Percentiles rank a stretch among this genome's conserved stretches.
These are phyloP conservation scores for Brienomyrus longianalis DNA, from an alignment of 2,113 vertebrate species.

Conservation along the genomic window DNA sequence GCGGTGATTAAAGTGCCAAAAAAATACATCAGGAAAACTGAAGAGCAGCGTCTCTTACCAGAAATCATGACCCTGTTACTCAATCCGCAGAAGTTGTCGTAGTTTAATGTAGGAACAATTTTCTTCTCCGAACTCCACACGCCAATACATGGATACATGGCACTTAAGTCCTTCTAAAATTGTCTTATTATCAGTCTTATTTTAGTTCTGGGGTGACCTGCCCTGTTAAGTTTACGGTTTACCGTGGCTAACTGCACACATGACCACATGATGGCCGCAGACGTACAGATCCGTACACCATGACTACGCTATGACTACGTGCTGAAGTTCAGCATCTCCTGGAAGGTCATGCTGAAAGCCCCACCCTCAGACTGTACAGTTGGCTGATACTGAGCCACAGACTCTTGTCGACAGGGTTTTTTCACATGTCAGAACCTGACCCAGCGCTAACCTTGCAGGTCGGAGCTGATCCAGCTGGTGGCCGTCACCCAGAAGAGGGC, in stretches of 20 bases:
- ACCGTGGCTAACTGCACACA: background rate
- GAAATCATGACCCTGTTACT: background rate
- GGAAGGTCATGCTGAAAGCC: background rate
- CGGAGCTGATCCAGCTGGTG: slow-evolving; percentile 92
- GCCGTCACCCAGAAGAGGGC: slow-evolving; percentile 87
- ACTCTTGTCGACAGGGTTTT: background rate
- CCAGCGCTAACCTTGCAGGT: slow-evolving; percentile 57
- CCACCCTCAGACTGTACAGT: background rate
- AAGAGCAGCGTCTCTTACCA: background rate
- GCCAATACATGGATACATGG: background rate
- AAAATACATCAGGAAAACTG: background rate
- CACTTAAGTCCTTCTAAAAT: background rate
- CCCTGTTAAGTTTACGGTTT: background rate
- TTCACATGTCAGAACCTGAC: background rate
- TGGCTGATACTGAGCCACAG: background rate
- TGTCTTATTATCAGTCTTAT: too few species aligned
- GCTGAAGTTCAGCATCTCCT: background rate
- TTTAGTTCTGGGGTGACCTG: background rate
- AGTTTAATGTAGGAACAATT: background rate
- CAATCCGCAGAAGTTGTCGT: too few species aligned
- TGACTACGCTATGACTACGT: background rate
- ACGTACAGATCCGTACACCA: background rate
- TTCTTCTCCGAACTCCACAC: background rate
- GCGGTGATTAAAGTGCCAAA: background rate
- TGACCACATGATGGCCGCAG: background rate